phyloP scores from a whole-genome alignment of 2,113 vertebrate genomes.

The Dipodomys ordii region DNA sequence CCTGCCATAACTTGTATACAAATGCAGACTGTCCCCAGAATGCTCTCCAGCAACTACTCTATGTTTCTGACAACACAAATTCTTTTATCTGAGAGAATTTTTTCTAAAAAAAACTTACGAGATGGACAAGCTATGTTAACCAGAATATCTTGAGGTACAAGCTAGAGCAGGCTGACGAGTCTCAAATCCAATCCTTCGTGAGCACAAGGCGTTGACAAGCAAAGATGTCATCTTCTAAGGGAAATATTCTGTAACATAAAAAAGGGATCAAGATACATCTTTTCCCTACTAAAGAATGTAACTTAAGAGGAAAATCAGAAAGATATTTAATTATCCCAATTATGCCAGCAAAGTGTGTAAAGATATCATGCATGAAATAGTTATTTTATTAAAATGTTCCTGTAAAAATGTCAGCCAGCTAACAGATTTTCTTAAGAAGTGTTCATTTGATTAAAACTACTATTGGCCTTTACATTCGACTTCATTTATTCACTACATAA shows the following conservation, averaged over 20 bases:
- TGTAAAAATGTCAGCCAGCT: slow-evolving; percentile 18
- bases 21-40: slow-evolving; percentile 19
- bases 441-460: slow-evolving; percentile 34
- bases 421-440: slow-evolving; percentile 13
- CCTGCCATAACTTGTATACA: not conserved
- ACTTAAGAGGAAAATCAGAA: slow-evolving; percentile 44
- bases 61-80: not conserved
- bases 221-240: slow-evolving; percentile 71
- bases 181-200: slow-evolving; percentile 48
- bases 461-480: slow-evolving; percentile 26
- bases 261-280: slow-evolving; percentile 17
- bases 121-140: not conserved
- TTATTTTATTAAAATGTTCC: slow-evolving; percentile 5
- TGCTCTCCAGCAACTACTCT: slow-evolving; percentile 10
- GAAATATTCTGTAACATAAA: slow-evolving; percentile 77
- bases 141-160: slow-evolving; percentile 21
- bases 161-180: not conserved
- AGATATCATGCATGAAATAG: not conserved
- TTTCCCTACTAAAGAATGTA: not conserved
- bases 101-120: slow-evolving; percentile 43
- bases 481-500: slow-evolving; percentile 38
- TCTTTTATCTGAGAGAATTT: slow-evolving; percentile 39
- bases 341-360: slow-evolving; percentile 19
- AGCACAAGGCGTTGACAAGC: not conserved
- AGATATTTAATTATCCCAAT: slow-evolving; percentile 20